phyloP scores from a whole-genome alignment of 1,140 invertebrate genomes.

The Vanessa tameamea region DNA sequence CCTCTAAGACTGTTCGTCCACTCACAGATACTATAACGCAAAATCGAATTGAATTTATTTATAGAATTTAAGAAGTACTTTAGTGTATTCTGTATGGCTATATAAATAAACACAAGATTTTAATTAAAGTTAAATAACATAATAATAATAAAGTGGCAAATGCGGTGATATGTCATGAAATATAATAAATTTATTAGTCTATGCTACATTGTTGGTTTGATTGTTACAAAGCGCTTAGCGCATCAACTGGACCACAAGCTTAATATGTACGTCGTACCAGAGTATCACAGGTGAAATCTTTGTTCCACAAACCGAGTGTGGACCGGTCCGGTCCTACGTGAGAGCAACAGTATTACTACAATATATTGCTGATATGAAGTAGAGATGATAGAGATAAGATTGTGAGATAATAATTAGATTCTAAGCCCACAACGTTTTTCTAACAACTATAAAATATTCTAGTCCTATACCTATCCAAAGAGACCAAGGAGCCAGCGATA shows the following conservation, averaged over 20 bases:
- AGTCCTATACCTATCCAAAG: no score
- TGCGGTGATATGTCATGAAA: no score
- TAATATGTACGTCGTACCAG: conserved; percentile 21
- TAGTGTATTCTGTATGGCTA: no score
- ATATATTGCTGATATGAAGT: not conserved
- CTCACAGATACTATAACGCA: not conserved
- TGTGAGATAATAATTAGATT: not conserved
- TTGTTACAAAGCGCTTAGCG: not conserved
- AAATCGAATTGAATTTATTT: no score
- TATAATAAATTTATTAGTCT: no score
- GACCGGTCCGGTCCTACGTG: conserved; percentile 61
- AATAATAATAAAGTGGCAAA: no score
- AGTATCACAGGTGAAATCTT: conserved; percentile 54
- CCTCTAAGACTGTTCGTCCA: conserved; percentile 5
- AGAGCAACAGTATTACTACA: conserved; percentile 25
- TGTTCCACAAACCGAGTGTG: conserved; percentile 51
- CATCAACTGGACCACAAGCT: conserved; percentile 3
- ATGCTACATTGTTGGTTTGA: no score
- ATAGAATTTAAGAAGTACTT: no score
- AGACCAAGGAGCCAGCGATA: not conserved
- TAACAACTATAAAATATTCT: no score
- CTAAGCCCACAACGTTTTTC: no score
- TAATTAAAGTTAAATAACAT: no score
- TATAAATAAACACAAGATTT: no score
- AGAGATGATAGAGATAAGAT: conserved; percentile 16